Evolutionary conservation across 1,140 invertebrate genomes (phyloP), one percentile per base, ranked within the genome.

Genomic region (Physella acuta): DNA sequence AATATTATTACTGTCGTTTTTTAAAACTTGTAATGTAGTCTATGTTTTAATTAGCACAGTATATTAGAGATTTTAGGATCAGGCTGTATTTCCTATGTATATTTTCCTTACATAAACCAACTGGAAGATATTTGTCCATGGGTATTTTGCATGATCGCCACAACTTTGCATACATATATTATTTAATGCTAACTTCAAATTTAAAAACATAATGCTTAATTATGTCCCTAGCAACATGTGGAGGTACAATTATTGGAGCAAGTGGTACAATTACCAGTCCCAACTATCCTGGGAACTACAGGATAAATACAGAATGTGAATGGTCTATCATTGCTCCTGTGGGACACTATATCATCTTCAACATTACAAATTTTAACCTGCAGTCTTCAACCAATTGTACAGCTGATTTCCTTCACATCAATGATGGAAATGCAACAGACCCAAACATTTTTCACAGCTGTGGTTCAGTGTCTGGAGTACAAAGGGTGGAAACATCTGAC

Each of bases 271-370:
- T 95, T 17, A 84, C 74, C 0, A 94, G 92, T 49, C 93, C 94
- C 0, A 92, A 93, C 63, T 96, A 89, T 86, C 94, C 94, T 0
- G n/a, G 82, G 11, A 88, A 88, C 26, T 95, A 96, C 81, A 86
- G 76, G 0, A 64, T 80, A 17, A 89, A 91, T 76, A 74, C 91
- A 28, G 84, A 90, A 24, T 96, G 94, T 78, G 84, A 87, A 61
- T 97, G 94, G 94, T 85, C 88, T 0, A 86, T 94, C 5, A 56
- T 73, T 33, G 86, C 77, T 11, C 85, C 83, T 0, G 70, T 72
- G 4, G 86, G 86, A 4, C 85, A 86, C 64, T 86, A 76, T 63
- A 58, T 88, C 30, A 83, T 76, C 11, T 76, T 88, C 14, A 76
- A 78, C 36, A 85, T 88, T 63, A 76, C 71, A 28, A 52, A 39